phyloP scores from a whole-genome alignment of 1,140 invertebrate genomes.

The Phenacoccus solenopsis region DNA sequence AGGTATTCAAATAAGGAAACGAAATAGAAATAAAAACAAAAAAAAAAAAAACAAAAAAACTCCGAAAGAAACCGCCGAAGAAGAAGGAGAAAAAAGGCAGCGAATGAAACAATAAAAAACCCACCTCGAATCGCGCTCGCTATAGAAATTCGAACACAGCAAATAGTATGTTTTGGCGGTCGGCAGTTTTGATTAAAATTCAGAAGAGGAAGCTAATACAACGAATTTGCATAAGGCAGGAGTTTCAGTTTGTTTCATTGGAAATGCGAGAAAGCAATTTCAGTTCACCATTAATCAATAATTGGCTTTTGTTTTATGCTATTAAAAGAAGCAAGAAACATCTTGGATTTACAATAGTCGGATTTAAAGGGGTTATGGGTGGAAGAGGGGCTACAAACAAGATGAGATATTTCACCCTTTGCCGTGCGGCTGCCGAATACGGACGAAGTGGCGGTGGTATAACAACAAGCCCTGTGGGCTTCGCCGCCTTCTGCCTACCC shows the following conservation, averaged over 20 bases:
- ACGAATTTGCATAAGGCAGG: constrained; percentile 15
- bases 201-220: constrained; percentile 16
- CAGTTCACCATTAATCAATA: constrained; percentile 17
- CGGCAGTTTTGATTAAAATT: constrained; percentile 15
- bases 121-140: neutral
- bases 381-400: neutral
- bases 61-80: neutral
- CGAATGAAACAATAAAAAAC: constrained; percentile 3
- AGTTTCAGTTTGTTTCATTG: constrained; percentile 18
- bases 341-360: constrained; percentile 16
- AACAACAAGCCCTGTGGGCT: constrained; percentile 6
- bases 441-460: neutral
- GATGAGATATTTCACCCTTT: constrained; percentile 15
- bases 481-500: constrained; percentile 8
- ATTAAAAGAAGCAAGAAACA: constrained; percentile 18
- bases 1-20: constrained; percentile 11
- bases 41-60: neutral
- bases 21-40: constrained; percentile 8
- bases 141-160: constrained; percentile 14
- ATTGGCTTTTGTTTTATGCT: constrained; percentile 18
- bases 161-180: constrained; percentile 1
- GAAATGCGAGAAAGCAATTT: constrained; percentile 17
- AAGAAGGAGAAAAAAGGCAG: neutral
- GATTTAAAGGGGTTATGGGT: constrained; percentile 9
- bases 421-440: constrained; percentile 1